phyloP scores from a whole-genome alignment of 2,797 vertebrate species.

The Pteronotus mesoamericanus region DNA sequence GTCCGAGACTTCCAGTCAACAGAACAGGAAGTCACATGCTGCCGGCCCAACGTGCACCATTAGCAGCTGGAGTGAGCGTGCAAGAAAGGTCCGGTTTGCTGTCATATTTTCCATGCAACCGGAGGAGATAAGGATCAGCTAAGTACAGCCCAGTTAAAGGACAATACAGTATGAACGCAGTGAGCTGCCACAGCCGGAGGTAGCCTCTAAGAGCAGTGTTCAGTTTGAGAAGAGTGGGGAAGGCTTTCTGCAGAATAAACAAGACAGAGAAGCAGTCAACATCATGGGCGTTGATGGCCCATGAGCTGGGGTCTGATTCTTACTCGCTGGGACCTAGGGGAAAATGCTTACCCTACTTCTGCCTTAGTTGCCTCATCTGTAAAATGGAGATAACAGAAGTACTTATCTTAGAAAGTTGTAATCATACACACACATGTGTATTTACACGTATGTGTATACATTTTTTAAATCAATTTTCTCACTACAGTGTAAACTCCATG shows the following conservation, averaged over 20 bases:
- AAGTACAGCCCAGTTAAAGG: neutral
- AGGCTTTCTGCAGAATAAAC: neutral
- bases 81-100: neutral
- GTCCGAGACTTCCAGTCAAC: neutral
- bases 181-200: neutral
- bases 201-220: neutral
- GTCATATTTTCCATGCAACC: neutral
- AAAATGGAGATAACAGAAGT: neutral
- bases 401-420: neutral
- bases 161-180: neutral
- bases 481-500: neutral
- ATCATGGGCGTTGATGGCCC: neutral
- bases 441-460: no score
- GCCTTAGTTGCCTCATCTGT: neutral
- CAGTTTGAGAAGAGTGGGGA: neutral
- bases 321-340: neutral
- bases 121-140: no score
- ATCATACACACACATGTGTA: neutral
- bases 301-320: neutral
- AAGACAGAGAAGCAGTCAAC: neutral
- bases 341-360: neutral
- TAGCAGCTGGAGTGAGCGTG: neutral
- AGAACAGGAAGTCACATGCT: neutral
- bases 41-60: accelerated
- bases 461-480: neutral